Percentiles rank a stretch among this genome's conserved stretches.
phyloP scores from a whole-genome alignment of 2,113 vertebrate genomes.

The Otolemur garnettii region DNA sequence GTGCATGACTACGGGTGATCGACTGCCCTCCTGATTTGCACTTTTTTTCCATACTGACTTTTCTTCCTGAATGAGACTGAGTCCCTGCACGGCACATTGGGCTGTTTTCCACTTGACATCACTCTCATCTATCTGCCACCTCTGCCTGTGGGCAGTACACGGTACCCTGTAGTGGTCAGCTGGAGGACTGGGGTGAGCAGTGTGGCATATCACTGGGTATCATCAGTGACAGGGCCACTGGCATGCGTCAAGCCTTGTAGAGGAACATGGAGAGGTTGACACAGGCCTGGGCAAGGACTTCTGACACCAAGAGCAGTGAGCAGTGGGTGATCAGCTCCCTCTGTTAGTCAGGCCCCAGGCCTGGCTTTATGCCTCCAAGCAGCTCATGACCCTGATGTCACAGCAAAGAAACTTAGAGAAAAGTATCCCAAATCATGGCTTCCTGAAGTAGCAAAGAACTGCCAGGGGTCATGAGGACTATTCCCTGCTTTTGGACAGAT shows the following conservation, averaged over 20 bases:
- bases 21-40: not conserved
- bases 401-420: not conserved
- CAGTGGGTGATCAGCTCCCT: not conserved
- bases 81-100: not conserved
- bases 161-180: not conserved
- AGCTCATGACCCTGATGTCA: not conserved
- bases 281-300: fast-evolving
- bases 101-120: not conserved
- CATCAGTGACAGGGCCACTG: constrained; percentile 90
- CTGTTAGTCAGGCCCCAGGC: not conserved
- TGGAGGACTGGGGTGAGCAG: fast-evolving
- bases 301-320: fast-evolving
- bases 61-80: not conserved
- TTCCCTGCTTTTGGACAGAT: not conserved
- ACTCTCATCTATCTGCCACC: not conserved
- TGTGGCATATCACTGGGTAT: fast-evolving
- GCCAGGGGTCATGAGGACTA: not conserved
- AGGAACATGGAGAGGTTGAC: not conserved
- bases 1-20: fast-evolving
- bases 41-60: not conserved
- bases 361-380: not conserved
- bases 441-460: not conserved
- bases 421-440: fast-evolving
- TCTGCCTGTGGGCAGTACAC: not conserved
- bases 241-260: constrained; percentile 96